A percentile compares a stretch with the other conserved stretches of the same genome.
Evolutionary conservation across 2,113 vertebrate genomes (phyloP).

Genomic region (Coptodon rendalli): DNA sequence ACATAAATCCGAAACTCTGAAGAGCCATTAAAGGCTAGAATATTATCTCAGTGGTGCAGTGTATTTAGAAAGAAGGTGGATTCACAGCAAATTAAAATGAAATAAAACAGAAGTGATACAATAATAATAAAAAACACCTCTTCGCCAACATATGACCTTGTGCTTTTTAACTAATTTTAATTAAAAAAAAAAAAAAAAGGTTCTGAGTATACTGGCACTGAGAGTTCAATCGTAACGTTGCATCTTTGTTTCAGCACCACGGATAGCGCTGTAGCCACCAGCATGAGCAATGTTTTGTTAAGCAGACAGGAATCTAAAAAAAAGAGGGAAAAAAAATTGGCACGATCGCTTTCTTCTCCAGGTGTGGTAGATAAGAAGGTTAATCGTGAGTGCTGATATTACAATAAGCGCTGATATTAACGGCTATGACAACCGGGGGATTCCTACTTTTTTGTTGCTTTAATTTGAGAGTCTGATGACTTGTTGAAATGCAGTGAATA

Average conservation of each 20-base stretch:
- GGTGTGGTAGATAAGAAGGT: not conserved
- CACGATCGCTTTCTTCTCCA: fast-evolving
- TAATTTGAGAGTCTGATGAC: not conserved
- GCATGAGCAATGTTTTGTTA: not conserved
- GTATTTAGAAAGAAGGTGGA: fast-evolving
- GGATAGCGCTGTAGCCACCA: not conserved
- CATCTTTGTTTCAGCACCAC: not conserved
- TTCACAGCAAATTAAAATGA: not conserved
- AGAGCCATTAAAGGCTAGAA: not conserved
- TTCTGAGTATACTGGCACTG: not conserved
- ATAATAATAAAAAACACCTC: fast-evolving
- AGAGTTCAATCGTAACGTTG: not conserved
- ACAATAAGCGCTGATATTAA: not conserved
- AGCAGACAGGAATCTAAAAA: not conserved
- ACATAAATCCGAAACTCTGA: not conserved
- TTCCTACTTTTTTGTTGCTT: not conserved
- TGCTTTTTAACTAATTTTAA: not conserved
- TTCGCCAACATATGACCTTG: not conserved
- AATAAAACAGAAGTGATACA: not conserved
- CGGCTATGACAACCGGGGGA: fast-evolving
- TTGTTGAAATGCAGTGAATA: fast-evolving
- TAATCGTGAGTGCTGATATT: not conserved
- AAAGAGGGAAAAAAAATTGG: not conserved
- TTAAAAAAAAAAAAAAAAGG: not conserved
- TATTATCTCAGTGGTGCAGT: not conserved